Base-by-base conservation (phyloP, 2,113 vertebrate genomes). In the Nesoenas mayeri region DNA sequence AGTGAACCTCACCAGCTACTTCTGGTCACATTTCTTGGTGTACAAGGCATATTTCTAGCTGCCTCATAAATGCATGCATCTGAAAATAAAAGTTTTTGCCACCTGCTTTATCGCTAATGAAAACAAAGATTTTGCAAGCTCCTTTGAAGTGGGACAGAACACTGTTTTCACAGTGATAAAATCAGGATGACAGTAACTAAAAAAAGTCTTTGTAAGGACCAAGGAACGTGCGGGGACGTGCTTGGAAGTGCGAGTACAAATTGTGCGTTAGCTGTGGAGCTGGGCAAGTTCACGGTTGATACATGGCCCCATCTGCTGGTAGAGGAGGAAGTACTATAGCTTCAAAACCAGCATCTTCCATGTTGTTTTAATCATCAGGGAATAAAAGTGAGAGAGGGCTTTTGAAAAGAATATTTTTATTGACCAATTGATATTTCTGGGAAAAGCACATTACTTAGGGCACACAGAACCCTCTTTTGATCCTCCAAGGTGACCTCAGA, bases 231-330 rank as follows among this genome's bases (percentile, higher is more conserved):
- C 11, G 13, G 17, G 40, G 14, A 3, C 15, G 14, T 1, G 6
- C 21, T 79, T 83, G 28, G 24, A 44, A 71, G 9, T 12, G 3
- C 1, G 8, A 5, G 6, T 53, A 18, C 11, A 10, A 71, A 25
- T 18, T 71, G 32, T 34, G 3, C 2, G 0, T 31, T 20, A 38
- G 8, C 12, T 3, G 26, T 5, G n/a, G 13, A 32, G 8, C 17
- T 38, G 70, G 13, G 44, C 6, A 38, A 34, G 40, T 71, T 25
- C 72, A 67, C 40, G 25, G 60, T 67, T 93, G 93, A 67, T 91
- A 51, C 2, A 3, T 95, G 69, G 83, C 95, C 89, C 95, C 96
- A 94, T 70, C 95, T 96, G 79, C 93, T 97, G 96, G 93, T 92
- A 19, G 44, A n/a, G 53, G 24, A 48, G 48, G 11, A 70, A 51